Percentiles rank a stretch among this genome's conserved stretches.
phyloP scores from a whole-genome alignment of 2,888 invertebrate species.

The Caenorhabditis imperialis region DNA sequence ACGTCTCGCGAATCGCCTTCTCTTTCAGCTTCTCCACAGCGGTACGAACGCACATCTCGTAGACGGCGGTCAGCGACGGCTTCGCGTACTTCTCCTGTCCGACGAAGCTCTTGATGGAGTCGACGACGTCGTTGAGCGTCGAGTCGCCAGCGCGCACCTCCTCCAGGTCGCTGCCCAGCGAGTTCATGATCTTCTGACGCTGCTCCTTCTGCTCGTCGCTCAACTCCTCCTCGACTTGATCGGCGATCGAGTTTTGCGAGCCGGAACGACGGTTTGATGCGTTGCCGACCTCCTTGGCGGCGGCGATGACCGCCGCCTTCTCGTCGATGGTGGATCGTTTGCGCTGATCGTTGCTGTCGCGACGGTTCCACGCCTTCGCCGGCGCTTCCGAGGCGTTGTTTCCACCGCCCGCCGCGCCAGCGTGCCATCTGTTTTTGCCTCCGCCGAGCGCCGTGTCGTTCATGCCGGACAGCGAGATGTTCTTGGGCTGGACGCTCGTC shows the following conservation, averaged over 20 bases:
- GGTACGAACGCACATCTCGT: slow-evolving; percentile 33
- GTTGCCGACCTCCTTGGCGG: slow-evolving; percentile 26
- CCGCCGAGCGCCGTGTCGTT: slow-evolving; percentile 14
- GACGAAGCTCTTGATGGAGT: slow-evolving; percentile 15
- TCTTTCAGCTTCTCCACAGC: slow-evolving; percentile 25
- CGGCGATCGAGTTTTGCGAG: slow-evolving; percentile 47
- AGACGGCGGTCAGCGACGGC: slow-evolving; percentile 41
- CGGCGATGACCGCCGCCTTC: slow-evolving; percentile 36
- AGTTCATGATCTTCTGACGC: slow-evolving; percentile 25
- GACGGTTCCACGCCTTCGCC: slow-evolving; percentile 19
- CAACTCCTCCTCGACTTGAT: slow-evolving; percentile 34
- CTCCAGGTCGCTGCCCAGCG: slow-evolving; percentile 27
- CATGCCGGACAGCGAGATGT: slow-evolving; percentile 28
- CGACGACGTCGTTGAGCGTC: slow-evolving; percentile 35
- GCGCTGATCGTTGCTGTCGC: slow-evolving; percentile 52
- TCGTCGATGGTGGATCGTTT: slow-evolving; percentile 51
- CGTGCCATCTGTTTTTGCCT: slow-evolving; percentile 43
- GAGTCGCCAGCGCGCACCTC: slow-evolving; percentile 38
- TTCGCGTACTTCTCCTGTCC: slow-evolving; percentile 41
- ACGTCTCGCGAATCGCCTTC: slow-evolving; percentile 2
- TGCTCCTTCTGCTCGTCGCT: slow-evolving; percentile 19
- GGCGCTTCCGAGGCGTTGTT: slow-evolving; percentile 8
- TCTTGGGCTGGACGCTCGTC: slow-evolving; percentile 39
- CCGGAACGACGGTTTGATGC: slow-evolving; percentile 27
- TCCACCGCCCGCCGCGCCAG: slow-evolving; percentile 57